phyloP scores from a whole-genome alignment of 2,113 vertebrate genomes.

The Forbesichthys agassizii region DNA sequence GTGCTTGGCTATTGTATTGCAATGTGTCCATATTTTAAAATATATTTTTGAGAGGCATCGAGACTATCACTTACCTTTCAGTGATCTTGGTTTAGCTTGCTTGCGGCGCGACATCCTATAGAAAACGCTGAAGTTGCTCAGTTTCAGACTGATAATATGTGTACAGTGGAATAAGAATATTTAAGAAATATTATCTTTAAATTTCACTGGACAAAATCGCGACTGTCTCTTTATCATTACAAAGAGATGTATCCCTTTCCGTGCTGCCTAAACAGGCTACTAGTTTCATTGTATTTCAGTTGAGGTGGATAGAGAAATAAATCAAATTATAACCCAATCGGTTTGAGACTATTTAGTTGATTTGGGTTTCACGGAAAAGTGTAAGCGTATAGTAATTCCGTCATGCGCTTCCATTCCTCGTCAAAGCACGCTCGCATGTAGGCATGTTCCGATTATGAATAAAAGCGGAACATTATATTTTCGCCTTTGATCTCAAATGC shows the following conservation, averaged over 20 bases:
- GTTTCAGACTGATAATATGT: conserved; percentile 81
- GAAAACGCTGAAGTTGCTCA: conserved; percentile 96
- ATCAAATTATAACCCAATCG: conserved; percentile 68
- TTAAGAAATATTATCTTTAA: conserved; percentile 62
- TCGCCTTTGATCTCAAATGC: conserved; percentile 71
- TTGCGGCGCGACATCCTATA: conserved; percentile 99
- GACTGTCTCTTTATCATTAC: conserved; percentile 65
- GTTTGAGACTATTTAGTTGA: conserved; percentile 67
- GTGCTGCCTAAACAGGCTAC: conserved; percentile 43
- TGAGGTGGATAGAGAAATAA: conserved; percentile 68
- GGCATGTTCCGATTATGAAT: conserved; percentile 67
- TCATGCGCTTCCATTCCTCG: conserved; percentile 77
- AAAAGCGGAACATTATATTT: conserved; percentile 73
- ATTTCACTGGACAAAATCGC: conserved; percentile 57
- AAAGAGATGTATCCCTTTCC: conserved; percentile 54
- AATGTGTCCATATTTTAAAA: conserved; percentile 39
- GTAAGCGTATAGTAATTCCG: conserved; percentile 72
- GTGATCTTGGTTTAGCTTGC: conserved; percentile 99
- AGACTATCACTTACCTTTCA: conserved; percentile 91
- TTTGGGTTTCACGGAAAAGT: conserved; percentile 69
- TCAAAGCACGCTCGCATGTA: conserved; percentile 69
- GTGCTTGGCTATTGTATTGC: conserved; percentile 39
- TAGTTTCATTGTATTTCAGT: conserved; percentile 60
- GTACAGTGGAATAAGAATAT: conserved; percentile 52
- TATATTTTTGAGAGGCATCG: conserved; percentile 51